phyloP scores from a whole-genome alignment of 2,113 vertebrate genomes.

The Myrmecobius fasciatus region DNA sequence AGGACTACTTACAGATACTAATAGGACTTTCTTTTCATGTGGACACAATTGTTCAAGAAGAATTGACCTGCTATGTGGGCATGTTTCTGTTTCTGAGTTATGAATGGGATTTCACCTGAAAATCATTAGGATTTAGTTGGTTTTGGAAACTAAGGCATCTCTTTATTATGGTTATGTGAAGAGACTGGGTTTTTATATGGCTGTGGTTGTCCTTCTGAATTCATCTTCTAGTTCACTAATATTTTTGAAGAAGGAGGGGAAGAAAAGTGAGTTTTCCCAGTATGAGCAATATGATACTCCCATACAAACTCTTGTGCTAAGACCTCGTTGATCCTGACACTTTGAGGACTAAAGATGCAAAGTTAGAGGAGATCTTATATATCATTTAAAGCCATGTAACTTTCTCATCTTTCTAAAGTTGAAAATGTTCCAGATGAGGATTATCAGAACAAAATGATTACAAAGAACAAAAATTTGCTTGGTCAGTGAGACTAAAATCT shows the following conservation, averaged over 20 bases:
- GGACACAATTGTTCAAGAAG: background rate
- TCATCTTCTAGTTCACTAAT: background rate
- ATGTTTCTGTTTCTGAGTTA: background rate
- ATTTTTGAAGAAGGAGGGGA: background rate
- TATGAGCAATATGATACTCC: background rate
- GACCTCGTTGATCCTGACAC: background rate
- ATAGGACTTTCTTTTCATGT: background rate
- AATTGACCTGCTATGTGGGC: background rate
- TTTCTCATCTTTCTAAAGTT: background rate
- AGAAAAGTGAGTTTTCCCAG: background rate
- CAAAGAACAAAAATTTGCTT: constrained; percentile 34
- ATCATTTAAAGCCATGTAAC: background rate
- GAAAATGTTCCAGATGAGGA: constrained; percentile 48
- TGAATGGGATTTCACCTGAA: background rate
- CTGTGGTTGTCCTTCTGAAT: background rate
- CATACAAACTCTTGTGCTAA: background rate
- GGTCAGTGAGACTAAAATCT: background rate
- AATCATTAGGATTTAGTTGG: background rate
- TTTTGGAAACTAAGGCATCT: background rate
- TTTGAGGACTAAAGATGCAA: constrained; percentile 26
- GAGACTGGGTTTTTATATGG: background rate
- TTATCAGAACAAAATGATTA: constrained; percentile 40
- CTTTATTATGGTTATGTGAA: background rate
- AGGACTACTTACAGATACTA: background rate
- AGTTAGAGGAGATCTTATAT: background rate